Conservation (phyloP, 2,888 invertebrate species). For the Saturnia pavonia region DNA sequence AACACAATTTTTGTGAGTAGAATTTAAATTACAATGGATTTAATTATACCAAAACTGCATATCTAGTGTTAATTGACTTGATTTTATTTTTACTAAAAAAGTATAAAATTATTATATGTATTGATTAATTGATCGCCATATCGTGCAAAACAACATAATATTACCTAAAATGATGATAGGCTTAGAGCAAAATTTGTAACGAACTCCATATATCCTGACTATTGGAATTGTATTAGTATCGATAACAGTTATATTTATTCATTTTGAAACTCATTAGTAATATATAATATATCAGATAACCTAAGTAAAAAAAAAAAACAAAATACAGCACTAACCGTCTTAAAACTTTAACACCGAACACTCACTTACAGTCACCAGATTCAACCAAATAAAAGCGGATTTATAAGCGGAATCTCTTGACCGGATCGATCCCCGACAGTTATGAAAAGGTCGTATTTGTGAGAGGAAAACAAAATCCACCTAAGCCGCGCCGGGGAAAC, state of each 20-base stretch:
- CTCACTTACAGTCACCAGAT: conserved; percentile 28
- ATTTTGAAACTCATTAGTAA: not conserved
- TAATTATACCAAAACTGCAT: not conserved
- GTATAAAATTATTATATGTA: not conserved
- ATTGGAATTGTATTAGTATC: not conserved
- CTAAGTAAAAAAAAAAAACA: not conserved
- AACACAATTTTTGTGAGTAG: not conserved
- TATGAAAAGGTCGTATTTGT: conserved; percentile 71
- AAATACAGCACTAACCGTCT: conserved; percentile 24
- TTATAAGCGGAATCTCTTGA: conserved; percentile 61
- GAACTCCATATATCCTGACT: not conserved
- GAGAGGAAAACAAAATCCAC: conserved; percentile 60
- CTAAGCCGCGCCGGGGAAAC: conserved; percentile 63
- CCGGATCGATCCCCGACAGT: conserved; percentile 68
- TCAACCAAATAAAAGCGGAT: conserved; percentile 56
- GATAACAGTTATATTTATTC: not conserved
- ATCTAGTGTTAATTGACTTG: not conserved
- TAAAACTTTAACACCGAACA: conserved; percentile 33
- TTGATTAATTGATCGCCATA: not conserved
- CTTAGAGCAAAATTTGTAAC: no score
- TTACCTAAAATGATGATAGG: not conserved
- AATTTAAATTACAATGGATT: not conserved
- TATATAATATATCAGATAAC: not conserved
- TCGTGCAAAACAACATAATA: not conserved
- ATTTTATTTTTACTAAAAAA: not conserved